Conservation (phyloP, 1,140 invertebrate species). For the Monomorium pharaonis region DNA sequence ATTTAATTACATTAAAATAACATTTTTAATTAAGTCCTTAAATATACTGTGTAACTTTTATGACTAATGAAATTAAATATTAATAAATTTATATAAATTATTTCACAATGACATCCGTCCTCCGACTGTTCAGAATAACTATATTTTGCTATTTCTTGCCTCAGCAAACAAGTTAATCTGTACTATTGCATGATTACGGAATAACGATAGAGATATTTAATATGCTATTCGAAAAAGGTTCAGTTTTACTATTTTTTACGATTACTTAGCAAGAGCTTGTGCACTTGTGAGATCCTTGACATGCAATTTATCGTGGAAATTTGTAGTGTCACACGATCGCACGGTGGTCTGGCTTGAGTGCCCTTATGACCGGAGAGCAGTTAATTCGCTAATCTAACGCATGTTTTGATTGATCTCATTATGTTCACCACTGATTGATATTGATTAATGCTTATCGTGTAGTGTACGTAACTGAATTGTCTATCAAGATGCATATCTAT, state of each 20-base stretch:
- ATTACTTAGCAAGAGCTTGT: not conserved
- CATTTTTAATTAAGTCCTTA: not conserved
- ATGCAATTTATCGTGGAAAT: conserved; percentile 18
- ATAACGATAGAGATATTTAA: conserved; percentile 16
- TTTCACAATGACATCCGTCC: not conserved
- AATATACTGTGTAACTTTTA: not conserved
- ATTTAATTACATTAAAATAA: not conserved
- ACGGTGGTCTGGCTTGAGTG: not conserved
- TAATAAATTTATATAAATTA: conserved; percentile 1
- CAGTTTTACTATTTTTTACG: not conserved
- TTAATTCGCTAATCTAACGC: conserved; percentile 6
- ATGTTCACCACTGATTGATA: not conserved
- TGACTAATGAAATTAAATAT: not conserved
- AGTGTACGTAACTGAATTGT: not conserved
- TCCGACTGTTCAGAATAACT: not conserved
- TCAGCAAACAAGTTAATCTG: not conserved
- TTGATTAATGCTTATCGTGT: conserved; percentile 28
- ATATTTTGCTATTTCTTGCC: not conserved
- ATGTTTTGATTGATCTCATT: conserved; percentile 29
- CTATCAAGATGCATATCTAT: not conserved
- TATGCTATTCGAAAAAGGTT: conserved; percentile 25
- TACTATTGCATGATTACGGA: not conserved
- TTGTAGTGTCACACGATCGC: not conserved
- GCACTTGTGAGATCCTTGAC: not conserved
- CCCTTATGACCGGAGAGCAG: not conserved